Conservation (phyloP, 2,113 vertebrate species). For the Corythornis vintsioides region DNA sequence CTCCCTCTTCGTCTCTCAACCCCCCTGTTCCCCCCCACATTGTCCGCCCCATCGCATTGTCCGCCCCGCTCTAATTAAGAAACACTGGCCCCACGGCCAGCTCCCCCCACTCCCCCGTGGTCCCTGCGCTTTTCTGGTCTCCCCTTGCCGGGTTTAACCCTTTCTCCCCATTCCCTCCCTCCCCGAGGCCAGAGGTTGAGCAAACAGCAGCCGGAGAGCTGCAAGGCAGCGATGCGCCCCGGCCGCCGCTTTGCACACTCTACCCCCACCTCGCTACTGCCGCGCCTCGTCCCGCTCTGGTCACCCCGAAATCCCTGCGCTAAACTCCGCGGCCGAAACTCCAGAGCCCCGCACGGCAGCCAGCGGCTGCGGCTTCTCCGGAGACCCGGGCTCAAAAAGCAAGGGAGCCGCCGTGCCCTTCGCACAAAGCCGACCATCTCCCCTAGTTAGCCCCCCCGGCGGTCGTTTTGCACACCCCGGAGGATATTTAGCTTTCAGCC, state of each 20-base stretch:
- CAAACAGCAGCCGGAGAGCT: background rate
- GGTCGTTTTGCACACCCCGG: background rate
- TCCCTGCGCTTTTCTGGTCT: constrained; percentile 49
- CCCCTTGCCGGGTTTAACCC: constrained; percentile 65
- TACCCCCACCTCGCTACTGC: no score
- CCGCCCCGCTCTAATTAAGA: constrained; percentile 81
- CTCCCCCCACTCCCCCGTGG: constrained; percentile 21
- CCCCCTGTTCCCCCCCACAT: background rate
- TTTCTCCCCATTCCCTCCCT: constrained; percentile 1
- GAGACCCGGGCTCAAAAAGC: background rate
- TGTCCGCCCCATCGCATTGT: constrained; percentile 80
- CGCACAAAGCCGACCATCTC: background rate
- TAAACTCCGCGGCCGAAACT: background rate
- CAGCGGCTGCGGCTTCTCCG: background rate
- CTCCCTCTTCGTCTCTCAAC: background rate
- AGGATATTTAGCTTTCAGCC: background rate
- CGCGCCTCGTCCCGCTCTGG: background rate
- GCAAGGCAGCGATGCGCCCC: background rate
- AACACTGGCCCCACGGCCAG: constrained; percentile 72
- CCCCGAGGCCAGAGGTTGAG: background rate
- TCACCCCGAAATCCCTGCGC: background rate
- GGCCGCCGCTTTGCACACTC: background rate
- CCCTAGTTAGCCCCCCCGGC: background rate
- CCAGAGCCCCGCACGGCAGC: background rate
- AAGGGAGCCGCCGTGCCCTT: background rate